These are phyloP conservation scores for Acromyrmex echinatior DNA, from an alignment of 1,140 invertebrate genomes.

Conservation along the genomic window DNA sequence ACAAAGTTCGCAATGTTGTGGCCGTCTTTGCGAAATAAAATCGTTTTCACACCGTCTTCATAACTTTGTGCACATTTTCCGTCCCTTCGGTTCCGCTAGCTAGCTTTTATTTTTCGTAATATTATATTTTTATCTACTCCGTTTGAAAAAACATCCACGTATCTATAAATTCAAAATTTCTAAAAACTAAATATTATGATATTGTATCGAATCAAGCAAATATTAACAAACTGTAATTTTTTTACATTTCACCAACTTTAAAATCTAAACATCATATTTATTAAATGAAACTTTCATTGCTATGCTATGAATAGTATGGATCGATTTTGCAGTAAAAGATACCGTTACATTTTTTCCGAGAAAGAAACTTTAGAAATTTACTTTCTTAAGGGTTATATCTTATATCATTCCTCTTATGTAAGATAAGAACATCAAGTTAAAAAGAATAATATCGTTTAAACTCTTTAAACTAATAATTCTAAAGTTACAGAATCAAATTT, in stretches of 20 bases:
- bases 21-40: constrained; percentile 59
- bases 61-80: constrained; percentile 36
- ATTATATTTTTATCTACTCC: background rate
- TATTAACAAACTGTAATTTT: constrained; percentile 7
- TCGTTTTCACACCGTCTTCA: constrained; percentile 36
- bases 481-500: constrained; percentile 3
- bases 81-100: background rate
- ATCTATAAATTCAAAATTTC: background rate
- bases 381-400: background rate
- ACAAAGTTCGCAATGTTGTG: constrained; percentile 62
- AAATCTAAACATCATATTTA: constrained; percentile 3
- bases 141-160: background rate
- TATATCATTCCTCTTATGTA: background rate
- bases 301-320: background rate
- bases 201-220: background rate
- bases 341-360: background rate
- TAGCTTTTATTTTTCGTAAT: constrained; percentile 17
- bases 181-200: background rate
- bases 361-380: background rate
- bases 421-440: background rate
- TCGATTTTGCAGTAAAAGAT: background rate
- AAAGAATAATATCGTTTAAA: background rate
- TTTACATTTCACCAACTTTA: background rate
- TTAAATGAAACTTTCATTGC: background rate
- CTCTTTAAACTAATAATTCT: constrained; percentile 8